These are phyloP conservation scores for Tiliacea aurago DNA, from an alignment of 2,888 invertebrate species.

Conservation along the genomic window DNA sequence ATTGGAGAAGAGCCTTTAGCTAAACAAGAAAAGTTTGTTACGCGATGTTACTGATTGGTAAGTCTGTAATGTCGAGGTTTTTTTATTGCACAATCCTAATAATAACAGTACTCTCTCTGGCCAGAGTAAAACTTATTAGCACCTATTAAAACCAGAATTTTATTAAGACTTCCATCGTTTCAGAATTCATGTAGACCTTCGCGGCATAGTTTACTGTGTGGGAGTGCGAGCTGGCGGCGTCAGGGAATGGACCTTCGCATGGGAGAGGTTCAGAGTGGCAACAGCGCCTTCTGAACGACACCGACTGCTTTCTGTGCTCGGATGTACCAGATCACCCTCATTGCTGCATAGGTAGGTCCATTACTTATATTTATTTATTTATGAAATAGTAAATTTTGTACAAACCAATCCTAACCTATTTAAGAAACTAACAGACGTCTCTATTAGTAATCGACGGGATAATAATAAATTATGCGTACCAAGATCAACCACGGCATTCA, in stretches of 20 bases:
- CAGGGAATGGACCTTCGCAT: slow-evolving; percentile 97
- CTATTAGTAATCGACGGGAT: too few species aligned
- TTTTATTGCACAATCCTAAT: background rate
- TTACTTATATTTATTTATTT: too few species aligned
- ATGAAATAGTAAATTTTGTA: too few species aligned
- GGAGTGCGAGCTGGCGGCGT: slow-evolving; percentile 96
- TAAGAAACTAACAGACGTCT: too few species aligned
- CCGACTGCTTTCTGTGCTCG: slow-evolving; percentile 93
- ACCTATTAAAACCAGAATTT: background rate
- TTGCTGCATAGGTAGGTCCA: slow-evolving; percentile 91
- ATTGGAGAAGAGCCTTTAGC: background rate
- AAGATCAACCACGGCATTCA: too few species aligned
- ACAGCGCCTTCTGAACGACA: slow-evolving; percentile 96
- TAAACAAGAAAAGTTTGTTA: background rate
- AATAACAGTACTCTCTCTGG: background rate
- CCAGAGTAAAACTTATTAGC: background rate
- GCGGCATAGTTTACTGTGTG: slow-evolving; percentile 96
- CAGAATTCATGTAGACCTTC: slow-evolving; percentile 96
- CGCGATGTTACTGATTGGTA: background rate
- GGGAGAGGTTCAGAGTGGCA: slow-evolving; percentile 94
- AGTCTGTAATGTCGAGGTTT: background rate
- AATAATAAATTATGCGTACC: too few species aligned
- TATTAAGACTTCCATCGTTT: background rate
- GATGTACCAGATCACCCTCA: slow-evolving; percentile 96
- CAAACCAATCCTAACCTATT: too few species aligned